Conservation (phyloP, 2,113 vertebrate genomes). For the Beaufortia kweichowensis region DNA sequence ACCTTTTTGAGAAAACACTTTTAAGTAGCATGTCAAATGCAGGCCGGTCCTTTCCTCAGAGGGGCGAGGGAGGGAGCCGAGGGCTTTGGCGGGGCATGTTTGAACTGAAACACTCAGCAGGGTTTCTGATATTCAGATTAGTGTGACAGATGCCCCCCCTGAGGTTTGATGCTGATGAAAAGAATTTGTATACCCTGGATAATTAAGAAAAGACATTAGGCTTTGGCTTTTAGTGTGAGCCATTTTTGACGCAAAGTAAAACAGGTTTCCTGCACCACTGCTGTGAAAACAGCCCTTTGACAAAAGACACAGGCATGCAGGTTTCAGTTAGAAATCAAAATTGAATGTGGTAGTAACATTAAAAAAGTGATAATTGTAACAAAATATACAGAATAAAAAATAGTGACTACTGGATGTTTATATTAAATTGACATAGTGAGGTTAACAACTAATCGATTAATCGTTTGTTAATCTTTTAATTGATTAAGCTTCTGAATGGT, state of each 20-base stretch:
- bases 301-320: background rate
- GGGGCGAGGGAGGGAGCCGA: conserved; percentile 19
- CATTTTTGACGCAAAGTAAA: background rate
- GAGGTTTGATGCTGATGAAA: conserved; percentile 59
- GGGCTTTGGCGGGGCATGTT: conserved; percentile 52
- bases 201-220: conserved; percentile 46
- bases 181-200: conserved; percentile 49
- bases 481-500: too few relatives aligned
- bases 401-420: too few relatives aligned
- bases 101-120: conserved; percentile 58
- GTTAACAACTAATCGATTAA: too few relatives aligned
- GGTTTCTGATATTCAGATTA: conserved; percentile 60
- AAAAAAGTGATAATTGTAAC: too few relatives aligned
- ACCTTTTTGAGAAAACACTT: conserved; percentile 9
- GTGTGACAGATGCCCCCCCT: conserved; percentile 52
- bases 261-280: background rate
- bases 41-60: background rate
- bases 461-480: too few relatives aligned
- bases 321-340: background rate
- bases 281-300: background rate
- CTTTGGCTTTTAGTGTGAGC: conserved; percentile 3
- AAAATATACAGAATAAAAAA: too few relatives aligned
- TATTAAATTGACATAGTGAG: too few relatives aligned
- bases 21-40: conserved; percentile 35
- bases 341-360: background rate